These are phyloP conservation scores for Perithous albicinctus DNA, from an alignment of 2,888 invertebrate genomes.

Conservation along the genomic window DNA sequence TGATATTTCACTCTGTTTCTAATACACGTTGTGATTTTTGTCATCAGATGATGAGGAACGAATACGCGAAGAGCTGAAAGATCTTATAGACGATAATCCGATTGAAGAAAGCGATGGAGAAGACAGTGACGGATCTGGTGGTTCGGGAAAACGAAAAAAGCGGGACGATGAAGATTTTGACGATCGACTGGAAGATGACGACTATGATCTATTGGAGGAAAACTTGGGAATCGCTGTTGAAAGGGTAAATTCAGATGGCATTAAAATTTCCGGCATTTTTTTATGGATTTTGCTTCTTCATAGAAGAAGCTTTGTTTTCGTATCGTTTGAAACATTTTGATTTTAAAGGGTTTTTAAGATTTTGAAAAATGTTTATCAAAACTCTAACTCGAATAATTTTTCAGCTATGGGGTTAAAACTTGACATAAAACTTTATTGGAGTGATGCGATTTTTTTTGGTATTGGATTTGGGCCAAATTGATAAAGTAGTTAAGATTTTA, in stretches of 20 bases:
- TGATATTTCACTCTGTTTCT: no score
- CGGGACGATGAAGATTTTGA: conserved; percentile 95
- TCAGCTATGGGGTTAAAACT: no score
- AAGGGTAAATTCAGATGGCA: conserved; percentile 87
- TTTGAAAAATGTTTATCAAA: no score
- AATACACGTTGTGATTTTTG: not conserved
- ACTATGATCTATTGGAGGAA: conserved; percentile 98
- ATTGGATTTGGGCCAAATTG: no score
- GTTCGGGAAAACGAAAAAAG: conserved; percentile 91
- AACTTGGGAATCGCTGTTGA: conserved; percentile 98
- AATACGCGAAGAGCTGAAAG: conserved; percentile 95
- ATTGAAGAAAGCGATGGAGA: conserved; percentile 95
- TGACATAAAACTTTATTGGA: no score
- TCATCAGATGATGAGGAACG: conserved; percentile 92
- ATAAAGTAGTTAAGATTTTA: no score
- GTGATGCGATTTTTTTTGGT: no score
- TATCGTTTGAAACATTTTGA: no score
- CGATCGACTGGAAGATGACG: conserved; percentile 98
- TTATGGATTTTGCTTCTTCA: no score
- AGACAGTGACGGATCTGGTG: conserved; percentile 89
- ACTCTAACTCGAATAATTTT: no score
- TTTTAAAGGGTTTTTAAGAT: no score
- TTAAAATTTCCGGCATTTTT: not conserved
- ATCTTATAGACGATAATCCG: conserved; percentile 97
- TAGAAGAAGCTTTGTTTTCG: no score